Evolutionary conservation across 2,888 invertebrate genomes (phyloP), one percentile per base, ranked within the genome.

Genomic region (Oligia fasciuncula): DNA sequence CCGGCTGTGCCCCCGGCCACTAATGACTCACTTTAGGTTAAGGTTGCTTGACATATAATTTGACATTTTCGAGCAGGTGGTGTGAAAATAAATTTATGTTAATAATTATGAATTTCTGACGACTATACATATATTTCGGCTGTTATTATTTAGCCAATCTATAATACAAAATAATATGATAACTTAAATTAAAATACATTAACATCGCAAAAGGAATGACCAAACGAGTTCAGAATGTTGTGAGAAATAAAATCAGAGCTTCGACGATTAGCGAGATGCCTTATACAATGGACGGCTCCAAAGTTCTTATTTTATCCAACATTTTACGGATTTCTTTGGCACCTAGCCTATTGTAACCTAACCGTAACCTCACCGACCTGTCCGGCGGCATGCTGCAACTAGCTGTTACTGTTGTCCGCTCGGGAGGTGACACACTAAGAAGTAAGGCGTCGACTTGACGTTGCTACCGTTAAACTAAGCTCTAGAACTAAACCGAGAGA

Each of bases 101-200:
- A 40, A 35, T 35, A 35, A 35, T 35, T 35, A 35, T 35, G 35
- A 35, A 35, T 35, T 35, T 35, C 0, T 35, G 3, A 35, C 35
- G 35, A 4, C 35, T 35, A 35, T 35, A 35, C 35, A 35, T 35
- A 35, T 35, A 35, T 35, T 35, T 35, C 0, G 35, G 35, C 35
- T 4, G 2, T 35, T 35, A 35, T 35, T 35, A 35, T 35, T 35
- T 35, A 35, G 35, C 35, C 35, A 35, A 35, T 35, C 35, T 35
- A 35, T 35, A 74, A 89, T 91, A 93, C 90, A 91, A 92, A 91
- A 91, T 90, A 85, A 91, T 91, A 90, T 88, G 88, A 91, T 85
- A 89, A 88, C 87, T 87, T 76, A 85, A 85, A 81, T 86, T 74
- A 85, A 85, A 81, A 87, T 81, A 88, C 80, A 87, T 85, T 75